Evolutionary conservation across 2,888 invertebrate species (phyloP).

Genomic region (Dryobota labecula): DNA sequence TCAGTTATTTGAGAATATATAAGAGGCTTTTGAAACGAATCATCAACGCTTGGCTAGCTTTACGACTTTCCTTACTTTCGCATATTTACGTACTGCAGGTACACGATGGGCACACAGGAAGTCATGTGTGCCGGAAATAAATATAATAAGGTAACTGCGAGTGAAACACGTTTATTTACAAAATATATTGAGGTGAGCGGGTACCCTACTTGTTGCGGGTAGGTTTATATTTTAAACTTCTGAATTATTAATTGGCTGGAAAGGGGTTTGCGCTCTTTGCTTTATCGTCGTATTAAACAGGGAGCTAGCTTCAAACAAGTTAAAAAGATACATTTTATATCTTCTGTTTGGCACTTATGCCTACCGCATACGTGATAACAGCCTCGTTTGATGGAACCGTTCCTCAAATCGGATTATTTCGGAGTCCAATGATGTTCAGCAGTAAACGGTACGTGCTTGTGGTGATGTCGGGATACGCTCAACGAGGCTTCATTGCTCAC

Average conservation of each 20-base stretch:
- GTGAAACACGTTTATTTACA: constrained; percentile 12
- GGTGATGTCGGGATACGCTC: neutral
- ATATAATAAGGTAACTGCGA: constrained; percentile 9
- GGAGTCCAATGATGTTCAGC: neutral
- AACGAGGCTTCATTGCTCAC: neutral
- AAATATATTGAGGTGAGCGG: constrained; percentile 8
- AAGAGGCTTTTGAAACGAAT: constrained; percentile 37
- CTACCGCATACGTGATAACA: neutral
- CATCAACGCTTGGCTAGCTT: constrained; percentile 18
- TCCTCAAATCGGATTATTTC: constrained; percentile 15
- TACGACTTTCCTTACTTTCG: neutral
- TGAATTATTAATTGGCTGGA: neutral
- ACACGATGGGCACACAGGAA: constrained; percentile 3
- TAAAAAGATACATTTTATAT: neutral
- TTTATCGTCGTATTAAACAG: neutral
- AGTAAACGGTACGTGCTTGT: constrained; percentile 18
- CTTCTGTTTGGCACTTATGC: neutral
- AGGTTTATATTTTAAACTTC: constrained; percentile 8
- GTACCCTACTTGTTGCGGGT: neutral
- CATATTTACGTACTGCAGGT: neutral
- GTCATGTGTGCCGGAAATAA: constrained; percentile 27
- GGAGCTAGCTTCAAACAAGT: neutral
- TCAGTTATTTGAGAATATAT: constrained; percentile 27
- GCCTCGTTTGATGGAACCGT: neutral
- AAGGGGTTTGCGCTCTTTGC: neutral